phyloP scores from a whole-genome alignment of 2,888 invertebrate genomes.

The Drosophila colorata region DNA sequence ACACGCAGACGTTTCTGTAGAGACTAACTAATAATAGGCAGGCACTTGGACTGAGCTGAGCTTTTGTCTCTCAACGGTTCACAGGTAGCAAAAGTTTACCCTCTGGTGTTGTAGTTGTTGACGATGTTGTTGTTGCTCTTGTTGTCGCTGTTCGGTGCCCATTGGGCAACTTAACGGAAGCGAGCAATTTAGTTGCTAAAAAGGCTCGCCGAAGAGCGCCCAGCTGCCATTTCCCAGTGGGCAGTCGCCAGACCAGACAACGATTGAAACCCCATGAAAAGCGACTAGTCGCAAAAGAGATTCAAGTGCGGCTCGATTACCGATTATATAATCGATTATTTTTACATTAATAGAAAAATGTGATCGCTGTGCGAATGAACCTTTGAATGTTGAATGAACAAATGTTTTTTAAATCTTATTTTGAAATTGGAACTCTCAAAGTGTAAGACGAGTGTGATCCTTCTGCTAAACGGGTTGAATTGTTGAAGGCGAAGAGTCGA shows the following conservation, averaged over 20 bases:
- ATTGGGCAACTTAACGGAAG: constrained; percentile 77
- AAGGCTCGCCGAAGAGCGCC: constrained; percentile 45
- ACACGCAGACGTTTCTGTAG: constrained; percentile 25
- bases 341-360: too few species aligned
- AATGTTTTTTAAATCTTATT: too few species aligned
- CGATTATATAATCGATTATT: background rate
- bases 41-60: constrained; percentile 48
- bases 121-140: constrained; percentile 1
- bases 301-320: background rate
- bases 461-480: too few species aligned
- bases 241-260: constrained; percentile 25
- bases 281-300: background rate
- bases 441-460: too few species aligned
- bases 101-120: constrained; percentile 11
- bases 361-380: too few species aligned
- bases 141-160: constrained; percentile 39
- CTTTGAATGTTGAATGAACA: too few species aligned
- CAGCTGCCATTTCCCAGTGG: constrained; percentile 47
- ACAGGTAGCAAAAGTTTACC: constrained; percentile 60
- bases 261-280: constrained; percentile 51
- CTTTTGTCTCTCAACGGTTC: constrained; percentile 58
- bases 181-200: constrained; percentile 78
- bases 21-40: constrained; percentile 62
- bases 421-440: too few species aligned
- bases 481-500: too few species aligned